phyloP scores from a whole-genome alignment of 2,113 vertebrate species.

The Passer domesticus region DNA sequence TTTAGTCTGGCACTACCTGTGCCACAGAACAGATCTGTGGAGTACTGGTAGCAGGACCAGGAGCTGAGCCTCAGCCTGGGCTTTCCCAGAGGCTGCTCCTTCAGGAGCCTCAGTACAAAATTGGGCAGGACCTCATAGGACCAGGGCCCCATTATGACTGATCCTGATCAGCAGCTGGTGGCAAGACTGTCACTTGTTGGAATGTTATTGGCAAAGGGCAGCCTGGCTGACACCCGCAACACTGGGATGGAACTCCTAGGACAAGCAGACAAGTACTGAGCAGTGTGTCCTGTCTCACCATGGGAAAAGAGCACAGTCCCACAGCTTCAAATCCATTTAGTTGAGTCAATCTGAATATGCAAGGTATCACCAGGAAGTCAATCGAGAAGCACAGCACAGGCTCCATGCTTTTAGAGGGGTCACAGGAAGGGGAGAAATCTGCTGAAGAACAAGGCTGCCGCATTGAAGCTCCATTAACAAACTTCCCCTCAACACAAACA shows the following conservation, averaged over 20 bases:
- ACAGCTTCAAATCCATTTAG: not conserved
- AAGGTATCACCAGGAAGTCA: not conserved
- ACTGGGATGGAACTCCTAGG: not conserved
- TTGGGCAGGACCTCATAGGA: not conserved
- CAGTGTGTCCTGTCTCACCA: not conserved
- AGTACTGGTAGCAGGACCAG: not conserved
- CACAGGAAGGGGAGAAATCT: not conserved
- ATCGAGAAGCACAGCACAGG: not conserved
- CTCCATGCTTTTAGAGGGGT: not conserved
- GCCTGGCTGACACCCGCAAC: not conserved
- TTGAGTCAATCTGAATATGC: not conserved
- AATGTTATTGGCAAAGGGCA: fast-evolving
- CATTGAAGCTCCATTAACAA: not conserved
- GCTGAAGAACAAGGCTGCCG: not conserved
- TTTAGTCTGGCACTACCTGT: no score
- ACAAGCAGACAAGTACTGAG: not conserved
- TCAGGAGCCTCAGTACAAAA: not conserved
- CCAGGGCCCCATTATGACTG: fast-evolving
- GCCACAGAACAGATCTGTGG: not conserved
- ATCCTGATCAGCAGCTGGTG: not conserved
- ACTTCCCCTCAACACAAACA: not conserved
- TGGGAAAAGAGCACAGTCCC: not conserved
- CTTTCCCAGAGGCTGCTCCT: not conserved
- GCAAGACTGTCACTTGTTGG: fast-evolving
- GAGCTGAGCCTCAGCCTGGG: not conserved